Evolutionary conservation across 2,797 vertebrate genomes (phyloP).

Genomic region (Sebastes itinus): DNA sequence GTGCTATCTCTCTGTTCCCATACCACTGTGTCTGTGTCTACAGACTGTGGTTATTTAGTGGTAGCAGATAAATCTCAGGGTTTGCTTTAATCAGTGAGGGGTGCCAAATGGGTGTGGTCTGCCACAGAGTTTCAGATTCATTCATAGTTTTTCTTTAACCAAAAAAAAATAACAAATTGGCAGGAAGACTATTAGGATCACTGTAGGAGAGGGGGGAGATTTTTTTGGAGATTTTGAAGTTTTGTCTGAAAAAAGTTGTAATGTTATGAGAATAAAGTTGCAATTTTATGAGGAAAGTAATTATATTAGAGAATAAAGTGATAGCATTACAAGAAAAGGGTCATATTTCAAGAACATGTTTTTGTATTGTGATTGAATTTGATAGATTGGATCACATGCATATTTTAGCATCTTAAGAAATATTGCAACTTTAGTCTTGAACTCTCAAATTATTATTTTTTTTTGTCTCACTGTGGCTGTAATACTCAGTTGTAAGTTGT

Average conservation of each 20-base stretch:
- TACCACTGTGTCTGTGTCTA: neutral
- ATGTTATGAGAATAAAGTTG: neutral
- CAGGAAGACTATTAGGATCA: neutral
- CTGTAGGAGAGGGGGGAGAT: no score
- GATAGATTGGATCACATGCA: neutral
- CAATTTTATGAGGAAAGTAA: neutral
- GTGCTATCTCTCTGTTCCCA: slow-evolving; percentile 44
- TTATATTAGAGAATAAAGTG: neutral
- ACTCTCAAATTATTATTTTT: neutral
- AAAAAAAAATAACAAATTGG: neutral
- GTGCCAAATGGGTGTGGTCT: neutral
- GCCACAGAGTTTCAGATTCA: neutral
- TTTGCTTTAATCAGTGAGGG: slow-evolving; percentile 9
- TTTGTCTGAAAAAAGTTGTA: neutral
- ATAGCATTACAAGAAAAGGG: neutral
- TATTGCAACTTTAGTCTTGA: neutral
- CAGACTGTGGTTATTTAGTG: neutral
- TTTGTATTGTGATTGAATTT: neutral
- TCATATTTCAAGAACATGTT: neutral
- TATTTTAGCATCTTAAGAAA: neutral
- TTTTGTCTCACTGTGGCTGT: no score
- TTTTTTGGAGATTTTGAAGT: neutral
- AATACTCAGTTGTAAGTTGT: neutral
- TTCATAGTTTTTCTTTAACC: neutral
- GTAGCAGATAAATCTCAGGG: slow-evolving; percentile 16